Base-by-base conservation (phyloP, 2,797 vertebrate species). In the Benthosema pterotum region DNA sequence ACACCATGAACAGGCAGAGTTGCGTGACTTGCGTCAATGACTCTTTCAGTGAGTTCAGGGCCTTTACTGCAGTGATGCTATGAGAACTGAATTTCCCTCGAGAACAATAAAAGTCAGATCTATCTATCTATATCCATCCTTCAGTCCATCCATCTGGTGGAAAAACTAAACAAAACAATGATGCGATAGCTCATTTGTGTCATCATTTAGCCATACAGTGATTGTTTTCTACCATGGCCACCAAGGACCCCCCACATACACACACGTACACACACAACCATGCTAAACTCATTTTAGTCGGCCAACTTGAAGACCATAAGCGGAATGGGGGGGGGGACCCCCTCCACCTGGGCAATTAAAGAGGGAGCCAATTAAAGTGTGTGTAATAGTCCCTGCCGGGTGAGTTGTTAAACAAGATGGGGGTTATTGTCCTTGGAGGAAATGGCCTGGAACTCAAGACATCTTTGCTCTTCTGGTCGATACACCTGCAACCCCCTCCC, bases 381-480 rank as follows among this genome's bases (percentile, higher is more conserved):
- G 89, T 87, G 90, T 92, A 93, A 94, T 94, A 91, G 92, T 85
- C 88, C 92, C 93, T 93, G 90, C 89, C 88, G 92, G 88, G 92
- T 89, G 91, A 91, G 94, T 90, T 94, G 94, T 94, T 94, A 94
- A 95, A 94, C 93, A 94, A 94, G 93, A 94, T 92, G 89, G 92
- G 93, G 94, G 94, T 95, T 94, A 94, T 94, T 94, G 93, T 95
- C 93, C 92, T 93, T 87, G 86, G 87, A 93, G 89, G 91, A 93
- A 95, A 93, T 88, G 82, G 93, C 68, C 84, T 91, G 94, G 94
- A 95, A 95, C 93, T 84, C 78, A 82, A 91, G 85, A 88, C 86
- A 78, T 86, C 80, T 84, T 84, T 85, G 69, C 83, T 86, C 85
- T 81, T 84, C 71, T 84, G 85, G 84, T 88, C 28, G 42, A 80